Conservation (phyloP, 2,113 vertebrate species). For the Puffinus mauretanicus region DNA sequence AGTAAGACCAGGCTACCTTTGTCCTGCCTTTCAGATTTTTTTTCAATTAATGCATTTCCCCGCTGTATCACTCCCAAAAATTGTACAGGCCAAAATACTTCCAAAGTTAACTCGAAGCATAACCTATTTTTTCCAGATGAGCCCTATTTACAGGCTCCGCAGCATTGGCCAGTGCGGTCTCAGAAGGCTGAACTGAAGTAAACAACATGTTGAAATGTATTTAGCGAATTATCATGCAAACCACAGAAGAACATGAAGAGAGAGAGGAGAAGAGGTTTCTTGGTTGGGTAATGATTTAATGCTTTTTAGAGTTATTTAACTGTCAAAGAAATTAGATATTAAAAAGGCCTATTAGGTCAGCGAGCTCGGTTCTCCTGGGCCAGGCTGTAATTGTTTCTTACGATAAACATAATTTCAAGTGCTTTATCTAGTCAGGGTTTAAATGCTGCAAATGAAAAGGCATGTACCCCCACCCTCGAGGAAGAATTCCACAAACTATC, state of each 20-base stretch:
- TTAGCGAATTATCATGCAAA: slow-evolving; percentile 31
- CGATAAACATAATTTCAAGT: not conserved
- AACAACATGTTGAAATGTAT: slow-evolving; percentile 44
- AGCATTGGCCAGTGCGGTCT: not conserved
- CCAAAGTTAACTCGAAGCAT: not conserved
- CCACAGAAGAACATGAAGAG: not conserved
- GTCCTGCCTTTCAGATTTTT: not conserved
- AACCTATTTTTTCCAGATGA: slow-evolving; percentile 13
- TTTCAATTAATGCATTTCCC: not conserved
- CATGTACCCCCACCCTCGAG: not conserved
- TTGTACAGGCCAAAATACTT: not conserved
- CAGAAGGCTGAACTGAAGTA: slow-evolving; percentile 39
- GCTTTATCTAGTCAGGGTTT: not conserved
- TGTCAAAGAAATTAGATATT: slow-evolving; percentile 30
- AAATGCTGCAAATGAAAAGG: not conserved
- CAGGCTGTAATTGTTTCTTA: not conserved
- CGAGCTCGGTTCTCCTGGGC: not conserved
- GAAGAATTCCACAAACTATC: slow-evolving; percentile 8
- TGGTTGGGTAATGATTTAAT: not conserved
- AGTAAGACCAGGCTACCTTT: not conserved
- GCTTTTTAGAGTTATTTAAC: not conserved
- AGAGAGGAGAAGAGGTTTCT: not conserved
- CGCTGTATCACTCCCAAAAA: not conserved
- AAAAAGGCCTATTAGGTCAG: not conserved
- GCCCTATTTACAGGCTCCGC: not conserved